These are phyloP conservation scores for Macrophya alboannulata DNA, from an alignment of 2,888 invertebrate species.

Conservation along the genomic window DNA sequence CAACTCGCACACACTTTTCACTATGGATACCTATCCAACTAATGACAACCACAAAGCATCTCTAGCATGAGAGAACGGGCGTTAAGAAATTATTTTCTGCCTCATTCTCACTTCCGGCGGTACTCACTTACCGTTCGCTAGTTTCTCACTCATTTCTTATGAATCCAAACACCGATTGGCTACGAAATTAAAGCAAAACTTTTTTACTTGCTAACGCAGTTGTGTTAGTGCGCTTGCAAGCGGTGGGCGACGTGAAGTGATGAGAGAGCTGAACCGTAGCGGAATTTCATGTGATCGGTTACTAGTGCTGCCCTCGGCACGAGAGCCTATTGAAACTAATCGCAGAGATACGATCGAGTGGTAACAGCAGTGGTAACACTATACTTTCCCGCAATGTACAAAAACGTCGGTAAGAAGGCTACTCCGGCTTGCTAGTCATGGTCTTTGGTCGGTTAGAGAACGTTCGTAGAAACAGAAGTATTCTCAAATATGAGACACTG, in stretches of 20 bases:
- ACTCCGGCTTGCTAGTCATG: too few species aligned
- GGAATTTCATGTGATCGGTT: background rate
- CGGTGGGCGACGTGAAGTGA: background rate
- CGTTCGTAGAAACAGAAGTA: too few species aligned
- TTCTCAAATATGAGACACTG: too few species aligned
- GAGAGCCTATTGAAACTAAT: too few species aligned
- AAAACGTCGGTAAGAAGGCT: too few species aligned
- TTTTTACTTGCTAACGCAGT: background rate
- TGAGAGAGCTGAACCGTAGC: background rate
- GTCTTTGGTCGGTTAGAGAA: too few species aligned
- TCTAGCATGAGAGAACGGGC: slow-evolving; percentile 28
- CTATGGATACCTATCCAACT: background rate
- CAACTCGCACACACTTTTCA: slow-evolving; percentile 12
- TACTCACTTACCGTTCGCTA: slow-evolving; percentile 28
- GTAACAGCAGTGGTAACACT: too few species aligned
- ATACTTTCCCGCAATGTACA: too few species aligned
- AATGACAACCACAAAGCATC: slow-evolving; percentile 53
- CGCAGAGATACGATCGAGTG: background rate
- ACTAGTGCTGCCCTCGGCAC: background rate
- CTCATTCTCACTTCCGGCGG: slow-evolving; percentile 44
- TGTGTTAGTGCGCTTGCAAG: background rate
- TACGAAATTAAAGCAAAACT: background rate
- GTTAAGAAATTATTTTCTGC: slow-evolving; percentile 27
- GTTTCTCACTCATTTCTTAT: background rate
- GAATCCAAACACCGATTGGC: slow-evolving; percentile 22